Percentiles rank a stretch among this genome's conserved stretches.
Evolutionary conservation across 2,888 invertebrate species (phyloP).

Genomic region (Coremacera marginata): DNA sequence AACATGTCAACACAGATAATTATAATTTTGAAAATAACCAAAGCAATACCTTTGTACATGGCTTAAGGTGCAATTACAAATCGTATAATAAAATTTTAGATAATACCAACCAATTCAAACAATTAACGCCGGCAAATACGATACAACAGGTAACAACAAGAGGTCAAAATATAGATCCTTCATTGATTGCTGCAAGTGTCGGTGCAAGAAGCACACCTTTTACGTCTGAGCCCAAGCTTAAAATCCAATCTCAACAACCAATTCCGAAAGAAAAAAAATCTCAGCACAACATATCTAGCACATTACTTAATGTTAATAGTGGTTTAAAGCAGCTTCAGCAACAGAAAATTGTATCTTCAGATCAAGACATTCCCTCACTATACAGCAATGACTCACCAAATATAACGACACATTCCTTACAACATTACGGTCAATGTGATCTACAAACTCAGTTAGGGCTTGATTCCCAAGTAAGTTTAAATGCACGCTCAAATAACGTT

Average conservation of each 20-base stretch:
- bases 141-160: conserved; percentile 17
- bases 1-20: neutral
- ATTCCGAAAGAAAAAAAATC: conserved; percentile 16
- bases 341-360: conserved; percentile 12
- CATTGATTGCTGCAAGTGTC: neutral
- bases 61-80: conserved; percentile 53
- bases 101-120: conserved; percentile 27
- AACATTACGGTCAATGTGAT: conserved; percentile 83
- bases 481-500: conserved; percentile 74
- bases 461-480: conserved; percentile 90
- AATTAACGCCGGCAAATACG: neutral
- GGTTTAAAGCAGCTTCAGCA: conserved; percentile 28
- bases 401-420: conserved; percentile 82
- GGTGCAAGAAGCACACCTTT: conserved; percentile 46
- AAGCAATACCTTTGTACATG: conserved; percentile 17
- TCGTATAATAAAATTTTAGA: conserved; percentile 51
- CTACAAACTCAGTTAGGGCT: conserved; percentile 87
- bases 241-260: conserved; percentile 1
- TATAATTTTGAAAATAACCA: conserved; percentile 31
- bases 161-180: conserved; percentile 46
- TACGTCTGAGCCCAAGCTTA: conserved; percentile 47
- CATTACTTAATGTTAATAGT: conserved; percentile 55
- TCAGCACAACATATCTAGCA: conserved; percentile 62
- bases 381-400: conserved; percentile 88
- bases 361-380: conserved; percentile 69